Evolutionary conservation across 2,888 invertebrate genomes (phyloP).

Genomic region (Andrena hattorfiana): DNA sequence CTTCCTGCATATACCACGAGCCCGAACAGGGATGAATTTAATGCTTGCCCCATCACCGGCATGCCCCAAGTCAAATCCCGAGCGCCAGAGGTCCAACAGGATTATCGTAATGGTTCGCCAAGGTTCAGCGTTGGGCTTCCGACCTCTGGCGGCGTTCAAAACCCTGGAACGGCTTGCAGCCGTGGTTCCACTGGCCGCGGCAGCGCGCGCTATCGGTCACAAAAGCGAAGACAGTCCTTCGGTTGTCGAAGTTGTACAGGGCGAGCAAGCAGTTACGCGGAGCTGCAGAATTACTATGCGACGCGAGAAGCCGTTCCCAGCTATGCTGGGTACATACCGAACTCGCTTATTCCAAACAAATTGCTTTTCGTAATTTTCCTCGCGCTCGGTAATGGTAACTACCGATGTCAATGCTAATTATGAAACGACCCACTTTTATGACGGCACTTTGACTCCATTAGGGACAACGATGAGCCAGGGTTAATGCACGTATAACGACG

Average conservation of each 20-base stretch:
- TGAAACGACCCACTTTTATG: conserved; percentile 25
- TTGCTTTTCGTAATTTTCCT: not conserved
- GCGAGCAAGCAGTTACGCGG: not conserved
- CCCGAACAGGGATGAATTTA: conserved; percentile 64
- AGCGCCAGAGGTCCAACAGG: conserved; percentile 79
- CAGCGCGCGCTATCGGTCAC: conserved; percentile 23
- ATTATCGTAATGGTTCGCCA: conserved; percentile 82
- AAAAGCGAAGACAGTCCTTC: conserved; percentile 40
- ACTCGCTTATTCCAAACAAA: not conserved
- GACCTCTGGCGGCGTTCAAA: conserved; percentile 62
- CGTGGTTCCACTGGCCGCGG: conserved; percentile 12
- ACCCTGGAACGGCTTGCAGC: conserved; percentile 52
- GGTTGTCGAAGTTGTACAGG: conserved; percentile 16
- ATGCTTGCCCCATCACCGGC: conserved; percentile 72
- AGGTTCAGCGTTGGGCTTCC: conserved; percentile 77
- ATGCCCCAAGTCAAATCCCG: conserved; percentile 77
- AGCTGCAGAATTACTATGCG: not conserved
- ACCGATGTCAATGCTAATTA: conserved; percentile 11
- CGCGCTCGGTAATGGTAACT: conserved; percentile 17
- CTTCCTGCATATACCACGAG: conserved; percentile 16
- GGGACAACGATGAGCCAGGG: conserved; percentile 15
- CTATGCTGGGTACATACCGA: not conserved
- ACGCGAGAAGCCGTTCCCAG: not conserved
- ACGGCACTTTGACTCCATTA: conserved; percentile 10
- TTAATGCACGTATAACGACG: conserved; percentile 42